phyloP scores from a whole-genome alignment of 2,113 vertebrate species.

The Trogon melanurus region DNA sequence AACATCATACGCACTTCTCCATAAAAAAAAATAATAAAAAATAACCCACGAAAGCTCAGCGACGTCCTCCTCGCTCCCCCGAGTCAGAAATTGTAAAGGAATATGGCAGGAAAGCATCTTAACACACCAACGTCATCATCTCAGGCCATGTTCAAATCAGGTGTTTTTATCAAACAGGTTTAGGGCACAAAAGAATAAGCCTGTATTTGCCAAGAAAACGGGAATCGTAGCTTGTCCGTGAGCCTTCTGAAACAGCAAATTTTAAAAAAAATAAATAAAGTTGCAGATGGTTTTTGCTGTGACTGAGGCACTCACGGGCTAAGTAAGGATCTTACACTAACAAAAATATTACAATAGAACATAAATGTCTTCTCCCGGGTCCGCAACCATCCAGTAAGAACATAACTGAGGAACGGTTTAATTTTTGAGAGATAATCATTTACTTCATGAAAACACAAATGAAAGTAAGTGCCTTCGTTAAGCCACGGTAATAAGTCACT shows the following conservation, averaged over 20 bases:
- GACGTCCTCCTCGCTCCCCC: not conserved
- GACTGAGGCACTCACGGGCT: not conserved
- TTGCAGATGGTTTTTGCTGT: not conserved
- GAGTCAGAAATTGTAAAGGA: not conserved
- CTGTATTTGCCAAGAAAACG: not conserved
- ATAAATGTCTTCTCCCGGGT: accelerated
- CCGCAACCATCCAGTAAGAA: not conserved
- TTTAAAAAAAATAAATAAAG: not conserved
- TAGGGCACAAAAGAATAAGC: not conserved
- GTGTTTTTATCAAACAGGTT: not conserved
- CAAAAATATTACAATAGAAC: not conserved
- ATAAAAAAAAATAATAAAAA: not conserved
- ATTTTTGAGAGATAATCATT: not conserved
- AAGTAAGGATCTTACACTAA: not conserved
- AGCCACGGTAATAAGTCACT: not conserved
- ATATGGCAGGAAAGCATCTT: not conserved
- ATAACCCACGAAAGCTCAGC: not conserved
- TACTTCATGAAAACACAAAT: not conserved
- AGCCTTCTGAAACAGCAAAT: not conserved
- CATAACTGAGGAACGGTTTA: not conserved
- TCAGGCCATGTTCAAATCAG: not conserved
- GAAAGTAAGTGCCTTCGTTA: not conserved
- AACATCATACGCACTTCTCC: not conserved
- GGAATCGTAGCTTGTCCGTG: not conserved
- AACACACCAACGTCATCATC: not conserved